These are phyloP conservation scores for Drosophila virilis DNA, from an alignment of 1,140 invertebrate genomes.

Conservation along the genomic window DNA sequence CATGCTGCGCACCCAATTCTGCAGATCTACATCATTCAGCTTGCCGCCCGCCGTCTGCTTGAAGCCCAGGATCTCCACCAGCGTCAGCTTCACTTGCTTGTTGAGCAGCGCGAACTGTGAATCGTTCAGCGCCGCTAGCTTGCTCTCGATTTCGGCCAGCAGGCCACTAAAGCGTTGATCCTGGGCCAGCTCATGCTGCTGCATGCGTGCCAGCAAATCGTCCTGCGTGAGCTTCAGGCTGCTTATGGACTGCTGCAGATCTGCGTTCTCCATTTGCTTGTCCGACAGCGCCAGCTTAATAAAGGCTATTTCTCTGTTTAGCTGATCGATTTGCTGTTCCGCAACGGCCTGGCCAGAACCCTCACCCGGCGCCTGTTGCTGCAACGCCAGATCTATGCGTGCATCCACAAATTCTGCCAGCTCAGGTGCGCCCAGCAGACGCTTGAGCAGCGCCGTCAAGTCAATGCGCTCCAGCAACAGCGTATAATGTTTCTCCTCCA, in stretches of 20 bases:
- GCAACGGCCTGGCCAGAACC: conserved; percentile 56
- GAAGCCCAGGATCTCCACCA: conserved; percentile 82
- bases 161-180: conserved; percentile 69
- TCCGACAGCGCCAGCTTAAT: conserved; percentile 83
- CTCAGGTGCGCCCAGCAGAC: conserved; percentile 56
- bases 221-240: conserved; percentile 62
- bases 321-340: conserved; percentile 75
- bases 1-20: conserved; percentile 80
- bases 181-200: conserved; percentile 65
- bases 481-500: conserved; percentile 72
- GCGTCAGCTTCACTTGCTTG: conserved; percentile 69
- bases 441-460: conserved; percentile 55
- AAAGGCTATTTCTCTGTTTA: conserved; percentile 84
- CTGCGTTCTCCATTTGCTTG: conserved; percentile 72
- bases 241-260: conserved; percentile 76
- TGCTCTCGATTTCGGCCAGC: conserved; percentile 71
- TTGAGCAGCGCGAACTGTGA: conserved; percentile 76
- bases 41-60: conserved; percentile 49
- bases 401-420: conserved; percentile 58
- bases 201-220: conserved; percentile 67
- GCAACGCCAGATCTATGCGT: conserved; percentile 48
- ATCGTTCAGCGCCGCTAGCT: conserved; percentile 62
- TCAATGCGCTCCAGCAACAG: conserved; percentile 78
- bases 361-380: conserved; percentile 5
- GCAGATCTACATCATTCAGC: conserved; percentile 70